phyloP scores from a whole-genome alignment of 2,797 vertebrate genomes.

The Rhyacichthys aspro region DNA sequence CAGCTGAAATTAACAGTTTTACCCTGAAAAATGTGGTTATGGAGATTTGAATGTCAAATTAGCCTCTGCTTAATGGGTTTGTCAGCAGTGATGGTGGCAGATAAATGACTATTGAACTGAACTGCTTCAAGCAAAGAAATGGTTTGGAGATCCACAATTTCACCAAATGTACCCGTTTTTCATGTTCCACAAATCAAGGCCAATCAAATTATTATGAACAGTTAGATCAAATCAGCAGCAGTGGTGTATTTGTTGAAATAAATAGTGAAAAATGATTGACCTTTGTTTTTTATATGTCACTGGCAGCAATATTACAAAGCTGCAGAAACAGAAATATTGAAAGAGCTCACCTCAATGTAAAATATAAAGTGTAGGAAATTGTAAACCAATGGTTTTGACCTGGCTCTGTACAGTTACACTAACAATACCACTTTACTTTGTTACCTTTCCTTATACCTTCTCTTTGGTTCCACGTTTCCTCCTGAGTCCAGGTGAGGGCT shows the following conservation, averaged over 20 bases:
- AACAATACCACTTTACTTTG: too few species aligned
- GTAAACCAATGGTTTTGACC: too few species aligned
- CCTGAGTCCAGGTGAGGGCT: too few species aligned
- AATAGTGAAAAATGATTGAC: not conserved
- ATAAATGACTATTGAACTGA: slow-evolving; percentile 2
- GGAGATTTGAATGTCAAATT: not conserved
- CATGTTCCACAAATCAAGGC: not conserved
- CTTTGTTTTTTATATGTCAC: not conserved
- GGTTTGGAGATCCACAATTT: not conserved
- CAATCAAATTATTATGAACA: too few species aligned
- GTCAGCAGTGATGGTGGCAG: not conserved
- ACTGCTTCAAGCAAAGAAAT: not conserved
- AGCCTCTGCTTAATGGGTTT: not conserved
- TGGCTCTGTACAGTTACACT: too few species aligned
- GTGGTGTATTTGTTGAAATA: not conserved
- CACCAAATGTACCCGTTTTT: not conserved
- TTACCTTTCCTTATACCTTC: too few species aligned
- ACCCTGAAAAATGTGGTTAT: too few species aligned
- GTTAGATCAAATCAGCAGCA: not conserved
- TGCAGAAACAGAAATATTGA: too few species aligned
- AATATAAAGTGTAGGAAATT: too few species aligned
- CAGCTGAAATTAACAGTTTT: not conserved
- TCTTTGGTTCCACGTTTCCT: too few species aligned
- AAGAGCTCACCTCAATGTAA: too few species aligned
- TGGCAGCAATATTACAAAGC: too few species aligned